A percentile compares a stretch with the other conserved stretches of the same genome.
These are phyloP conservation scores for Aspidiotus destructor DNA, from an alignment of 2,888 invertebrate genomes.

Conservation along the genomic window DNA sequence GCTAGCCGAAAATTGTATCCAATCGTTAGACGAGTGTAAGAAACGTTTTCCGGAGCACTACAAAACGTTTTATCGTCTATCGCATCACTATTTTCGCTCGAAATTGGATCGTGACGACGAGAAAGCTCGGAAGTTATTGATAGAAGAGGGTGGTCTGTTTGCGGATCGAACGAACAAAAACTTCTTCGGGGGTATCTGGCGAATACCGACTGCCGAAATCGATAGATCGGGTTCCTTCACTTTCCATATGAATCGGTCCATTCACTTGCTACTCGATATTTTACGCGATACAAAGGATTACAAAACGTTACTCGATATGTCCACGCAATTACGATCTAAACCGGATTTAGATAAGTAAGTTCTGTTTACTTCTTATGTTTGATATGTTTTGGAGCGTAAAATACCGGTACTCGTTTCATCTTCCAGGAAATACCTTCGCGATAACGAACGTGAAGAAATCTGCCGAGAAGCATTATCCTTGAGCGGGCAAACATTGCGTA, in stretches of 20 bases:
- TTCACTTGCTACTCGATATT: constrained; percentile 70
- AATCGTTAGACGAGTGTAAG: constrained; percentile 74
- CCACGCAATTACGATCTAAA: constrained; percentile 62
- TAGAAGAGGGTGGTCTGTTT: constrained; percentile 70
- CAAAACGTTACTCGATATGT: constrained; percentile 66
- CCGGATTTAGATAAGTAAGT: constrained; percentile 78
- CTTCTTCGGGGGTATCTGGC: constrained; percentile 86
- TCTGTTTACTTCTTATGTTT: not conserved
- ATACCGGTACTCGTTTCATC: constrained; percentile 9
- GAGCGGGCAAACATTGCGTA: constrained; percentile 58
- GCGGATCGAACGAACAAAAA: constrained; percentile 72
- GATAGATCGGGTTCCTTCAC: constrained; percentile 87
- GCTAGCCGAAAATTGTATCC: constrained; percentile 58
- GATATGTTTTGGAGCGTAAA: not conserved
- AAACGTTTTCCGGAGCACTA: constrained; percentile 82
- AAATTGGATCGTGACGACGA: constrained; percentile 57
- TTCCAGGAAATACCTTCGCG: constrained; percentile 66
- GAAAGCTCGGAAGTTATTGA: constrained; percentile 60
- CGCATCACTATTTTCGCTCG: constrained; percentile 69
- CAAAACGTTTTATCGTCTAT: constrained; percentile 80
- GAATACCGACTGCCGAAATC: constrained; percentile 79
- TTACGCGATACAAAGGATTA: constrained; percentile 69
- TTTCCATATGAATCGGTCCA: constrained; percentile 78
- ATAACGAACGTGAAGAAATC: constrained; percentile 70
- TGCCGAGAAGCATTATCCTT: constrained; percentile 68